Evolutionary conservation across 2,113 vertebrate species (phyloP).

Genomic region (Bombycilla garrulus): DNA sequence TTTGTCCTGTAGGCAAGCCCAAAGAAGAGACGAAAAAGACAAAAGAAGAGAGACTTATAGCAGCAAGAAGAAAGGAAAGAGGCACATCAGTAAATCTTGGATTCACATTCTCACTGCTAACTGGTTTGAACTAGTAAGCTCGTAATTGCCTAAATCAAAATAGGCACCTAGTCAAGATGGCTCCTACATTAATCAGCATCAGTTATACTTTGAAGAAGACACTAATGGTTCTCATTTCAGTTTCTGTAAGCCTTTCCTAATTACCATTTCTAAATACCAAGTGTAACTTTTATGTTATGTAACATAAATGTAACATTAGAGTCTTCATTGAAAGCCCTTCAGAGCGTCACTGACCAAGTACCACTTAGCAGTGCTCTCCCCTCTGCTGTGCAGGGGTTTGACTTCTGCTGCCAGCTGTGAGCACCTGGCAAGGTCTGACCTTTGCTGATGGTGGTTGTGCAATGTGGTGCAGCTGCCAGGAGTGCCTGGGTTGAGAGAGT

Average conservation of each 20-base stretch:
- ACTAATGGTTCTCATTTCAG: neutral
- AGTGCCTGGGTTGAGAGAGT: neutral
- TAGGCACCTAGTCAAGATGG: neutral
- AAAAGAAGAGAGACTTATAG: neutral
- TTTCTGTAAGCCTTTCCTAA: neutral
- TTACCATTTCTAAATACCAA: neutral
- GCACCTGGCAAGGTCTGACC: neutral
- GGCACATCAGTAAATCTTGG: neutral
- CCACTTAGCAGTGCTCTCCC: neutral
- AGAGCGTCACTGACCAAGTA: neutral
- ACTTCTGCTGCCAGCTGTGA: neutral
- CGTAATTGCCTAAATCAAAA: slow-evolving; percentile 35
- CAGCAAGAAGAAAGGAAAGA: neutral
- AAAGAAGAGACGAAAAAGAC: neutral
- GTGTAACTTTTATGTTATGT: neutral
- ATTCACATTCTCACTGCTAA: neutral
- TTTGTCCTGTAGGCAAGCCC: neutral
- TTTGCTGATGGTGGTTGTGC: neutral
- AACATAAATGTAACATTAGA: neutral
- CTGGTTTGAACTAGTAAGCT: slow-evolving; percentile 29
- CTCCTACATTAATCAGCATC: neutral
- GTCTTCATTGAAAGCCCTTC: neutral
- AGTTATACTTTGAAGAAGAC: neutral
- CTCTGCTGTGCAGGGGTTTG: neutral
- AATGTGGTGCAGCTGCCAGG: neutral